phyloP scores from a whole-genome alignment of 2,113 vertebrate species.

The Aphyosemion australe region DNA sequence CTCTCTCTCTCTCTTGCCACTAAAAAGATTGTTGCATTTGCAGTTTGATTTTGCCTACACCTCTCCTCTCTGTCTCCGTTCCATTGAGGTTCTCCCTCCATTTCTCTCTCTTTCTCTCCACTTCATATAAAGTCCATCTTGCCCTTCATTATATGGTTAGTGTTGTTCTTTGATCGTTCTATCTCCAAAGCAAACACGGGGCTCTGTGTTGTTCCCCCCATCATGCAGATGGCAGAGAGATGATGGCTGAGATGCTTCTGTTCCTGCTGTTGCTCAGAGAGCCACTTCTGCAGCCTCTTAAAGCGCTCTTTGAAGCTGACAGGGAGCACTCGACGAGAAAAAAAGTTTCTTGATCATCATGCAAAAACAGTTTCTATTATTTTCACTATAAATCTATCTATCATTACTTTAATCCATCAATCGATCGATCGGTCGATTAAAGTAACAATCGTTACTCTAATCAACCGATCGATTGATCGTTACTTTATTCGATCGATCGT shows the following conservation, averaged over 20 bases:
- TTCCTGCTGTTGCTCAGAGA: constrained; percentile 61
- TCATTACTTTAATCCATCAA: no score
- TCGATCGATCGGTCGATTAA: not conserved
- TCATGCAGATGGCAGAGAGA: constrained; percentile 67
- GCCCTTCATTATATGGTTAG: constrained; percentile 76
- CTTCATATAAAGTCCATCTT: constrained; percentile 72
- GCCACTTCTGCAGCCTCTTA: constrained; percentile 67
- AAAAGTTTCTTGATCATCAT: constrained; percentile 63
- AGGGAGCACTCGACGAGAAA: constrained; percentile 60
- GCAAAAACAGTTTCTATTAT: constrained; percentile 31
- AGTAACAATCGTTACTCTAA: no score
- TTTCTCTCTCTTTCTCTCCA: constrained; percentile 26
- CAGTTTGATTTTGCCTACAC: constrained; percentile 74
- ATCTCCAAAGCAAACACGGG: constrained; percentile 78
- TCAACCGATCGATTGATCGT: no score
- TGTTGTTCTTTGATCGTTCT: constrained; percentile 79
- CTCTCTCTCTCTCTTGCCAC: constrained; percentile 20
- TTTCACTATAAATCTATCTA: constrained; percentile 2
- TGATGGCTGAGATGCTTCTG: constrained; percentile 74
- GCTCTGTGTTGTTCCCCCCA: constrained; percentile 72
- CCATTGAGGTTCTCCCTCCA: constrained; percentile 13
- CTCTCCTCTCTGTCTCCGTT: constrained; percentile 30
- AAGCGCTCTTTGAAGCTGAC: constrained; percentile 73
- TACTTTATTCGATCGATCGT: no score
- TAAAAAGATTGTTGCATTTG: constrained; percentile 77